Base-by-base conservation (phyloP, 2,888 invertebrate species). In the Lydus trimaculatus region DNA sequence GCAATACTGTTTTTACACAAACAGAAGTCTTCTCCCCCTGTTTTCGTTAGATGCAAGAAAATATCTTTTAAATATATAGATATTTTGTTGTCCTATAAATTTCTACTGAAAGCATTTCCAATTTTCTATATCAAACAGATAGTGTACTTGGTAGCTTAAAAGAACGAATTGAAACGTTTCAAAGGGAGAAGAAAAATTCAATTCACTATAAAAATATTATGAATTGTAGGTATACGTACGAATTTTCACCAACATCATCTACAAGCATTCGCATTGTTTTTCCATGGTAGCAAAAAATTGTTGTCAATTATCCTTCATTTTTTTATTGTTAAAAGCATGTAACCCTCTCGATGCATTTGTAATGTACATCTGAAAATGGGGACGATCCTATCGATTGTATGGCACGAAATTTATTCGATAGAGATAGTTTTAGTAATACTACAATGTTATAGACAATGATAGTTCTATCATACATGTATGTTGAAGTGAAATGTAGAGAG, bases 371-470 rank as follows among this genome's bases (percentile, higher is more conserved):
- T 48, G 28, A 33, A 66, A 65, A 65, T 63, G 33, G 33, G 62
- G 43, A 43, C 64, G 56, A 56, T 23, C 20, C 52, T 70, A 70
- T 70, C 63, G 70, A 70, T 70, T 70, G 59, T 66, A 61, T 66
- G 61, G 61, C 39, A 56, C 61, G 33, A 64, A 70, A 70, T 70
- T 61, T 52, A n/a, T 52, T 15, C 61, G 36, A 70, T 61, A 61
- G 5, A 61, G 61, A 61, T 25, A 61, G 31, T 39, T 39, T 39
- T 2, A 17, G 7, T 9, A 39, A 25, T 23, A 39, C 17, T 9
- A 39, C 5, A 61, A 31, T 23, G 31, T 33, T 31, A 58, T 56
- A 31, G 64, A 70, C 20, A 61, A 43, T 13, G 64, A 59, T 59
- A 25, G 15, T 4, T 31, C 11, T 60, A 60, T 60, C 8, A 17